phyloP scores from a whole-genome alignment of 2,113 vertebrate genomes.

The Atractosteus spatula region DNA sequence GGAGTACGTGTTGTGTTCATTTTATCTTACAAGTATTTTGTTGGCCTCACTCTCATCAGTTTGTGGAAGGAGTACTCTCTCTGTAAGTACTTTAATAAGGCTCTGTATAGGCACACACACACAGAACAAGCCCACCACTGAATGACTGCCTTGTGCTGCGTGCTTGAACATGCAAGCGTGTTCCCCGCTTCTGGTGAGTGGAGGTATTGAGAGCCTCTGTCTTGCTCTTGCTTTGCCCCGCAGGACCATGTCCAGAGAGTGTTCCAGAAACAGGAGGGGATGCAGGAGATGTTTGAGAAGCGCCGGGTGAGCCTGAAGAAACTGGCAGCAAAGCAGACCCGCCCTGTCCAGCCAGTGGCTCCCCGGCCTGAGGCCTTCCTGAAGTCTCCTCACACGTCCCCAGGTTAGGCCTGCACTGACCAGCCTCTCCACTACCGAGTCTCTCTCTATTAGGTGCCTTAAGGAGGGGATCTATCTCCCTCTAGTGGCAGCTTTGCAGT shows the following conservation, averaged over 20 bases:
- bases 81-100: too few species aligned
- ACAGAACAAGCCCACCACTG: too few species aligned
- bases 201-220: background rate
- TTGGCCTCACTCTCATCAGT: too few species aligned
- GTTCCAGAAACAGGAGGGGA: slow-evolving; percentile 87
- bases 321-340: slow-evolving; percentile 90
- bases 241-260: slow-evolving; percentile 88
- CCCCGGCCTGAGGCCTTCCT: slow-evolving; percentile 88
- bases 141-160: background rate
- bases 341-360: slow-evolving; percentile 95
- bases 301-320: slow-evolving; percentile 90
- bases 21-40: too few species aligned
- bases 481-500: background rate
- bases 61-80: too few species aligned
- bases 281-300: slow-evolving; percentile 95
- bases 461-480: too few species aligned
- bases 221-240: slow-evolving; percentile 13
- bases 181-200: background rate
- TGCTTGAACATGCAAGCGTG: background rate
- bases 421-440: background rate
- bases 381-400: slow-evolving; percentile 80
- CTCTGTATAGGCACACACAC: too few species aligned
- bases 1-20: too few species aligned
- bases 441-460: too few species aligned
- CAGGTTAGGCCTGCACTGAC: slow-evolving; percentile 58